Evolutionary conservation across 2,888 invertebrate species (phyloP).

Genomic region (Leucophora obtusa): DNA sequence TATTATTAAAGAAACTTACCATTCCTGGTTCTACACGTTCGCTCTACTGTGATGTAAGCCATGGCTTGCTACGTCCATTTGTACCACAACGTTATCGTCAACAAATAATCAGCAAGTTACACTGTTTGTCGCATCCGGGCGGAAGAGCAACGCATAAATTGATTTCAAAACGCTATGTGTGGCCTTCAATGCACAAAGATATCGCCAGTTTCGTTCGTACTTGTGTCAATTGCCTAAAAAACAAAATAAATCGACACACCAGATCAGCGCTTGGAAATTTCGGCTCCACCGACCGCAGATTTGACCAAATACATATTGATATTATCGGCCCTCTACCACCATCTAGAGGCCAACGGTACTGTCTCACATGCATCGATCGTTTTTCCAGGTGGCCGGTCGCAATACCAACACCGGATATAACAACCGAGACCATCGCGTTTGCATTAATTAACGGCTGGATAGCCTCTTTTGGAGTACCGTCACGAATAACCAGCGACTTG

Average conservation of each 20-base stretch:
- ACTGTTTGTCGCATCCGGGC: slow-evolving; percentile 46
- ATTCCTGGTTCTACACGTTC: slow-evolving; percentile 21
- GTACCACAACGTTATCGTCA: slow-evolving; percentile 41
- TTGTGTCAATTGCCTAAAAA: slow-evolving; percentile 47
- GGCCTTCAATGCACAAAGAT: slow-evolving; percentile 58
- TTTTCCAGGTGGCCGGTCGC: too few species aligned
- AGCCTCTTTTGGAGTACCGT: too few species aligned
- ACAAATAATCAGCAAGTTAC: slow-evolving; percentile 34
- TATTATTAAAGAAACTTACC: slow-evolving; percentile 37
- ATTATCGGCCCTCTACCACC: too few species aligned
- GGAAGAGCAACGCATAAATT: slow-evolving; percentile 40
- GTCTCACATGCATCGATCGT: too few species aligned
- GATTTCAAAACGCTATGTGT: slow-evolving; percentile 47
- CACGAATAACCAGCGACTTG: slow-evolving; percentile 50
- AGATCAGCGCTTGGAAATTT: too few species aligned
- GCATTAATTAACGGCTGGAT: too few species aligned
- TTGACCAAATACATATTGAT: too few species aligned
- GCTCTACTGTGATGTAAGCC: slow-evolving; percentile 54
- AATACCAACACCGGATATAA: too few species aligned
- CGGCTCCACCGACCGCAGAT: too few species aligned
- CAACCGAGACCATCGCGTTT: too few species aligned
- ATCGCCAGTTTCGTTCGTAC: slow-evolving; percentile 24
- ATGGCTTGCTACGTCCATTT: slow-evolving; percentile 31
- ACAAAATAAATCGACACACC: slow-evolving; percentile 31
- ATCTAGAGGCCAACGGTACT: too few species aligned